These are phyloP conservation scores for Tortrix viridana DNA, from an alignment of 2,888 invertebrate genomes.

Conservation along the genomic window DNA sequence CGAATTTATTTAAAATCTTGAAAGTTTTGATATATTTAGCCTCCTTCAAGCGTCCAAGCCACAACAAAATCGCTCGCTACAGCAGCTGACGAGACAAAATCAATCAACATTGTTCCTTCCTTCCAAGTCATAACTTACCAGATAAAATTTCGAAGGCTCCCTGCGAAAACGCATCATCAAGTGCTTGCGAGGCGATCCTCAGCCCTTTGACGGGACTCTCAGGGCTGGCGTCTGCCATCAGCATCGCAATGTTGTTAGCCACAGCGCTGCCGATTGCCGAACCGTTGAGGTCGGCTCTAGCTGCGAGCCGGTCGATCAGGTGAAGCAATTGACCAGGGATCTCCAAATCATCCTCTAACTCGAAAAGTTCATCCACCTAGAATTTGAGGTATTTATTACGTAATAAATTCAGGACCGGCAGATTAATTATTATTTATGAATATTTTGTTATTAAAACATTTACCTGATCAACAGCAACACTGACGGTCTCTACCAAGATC, in stretches of 20 bases:
- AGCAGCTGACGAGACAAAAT: too few relatives aligned
- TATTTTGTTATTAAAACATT: not conserved
- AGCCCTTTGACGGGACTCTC: constrained; percentile 62
- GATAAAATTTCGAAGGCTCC: constrained; percentile 64
- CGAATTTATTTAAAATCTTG: too few relatives aligned
- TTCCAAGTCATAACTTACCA: constrained; percentile 52
- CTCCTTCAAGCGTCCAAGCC: too few relatives aligned
- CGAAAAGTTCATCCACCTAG: constrained; percentile 67
- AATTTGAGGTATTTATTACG: constrained; percentile 30
- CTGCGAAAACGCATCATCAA: constrained; percentile 58
- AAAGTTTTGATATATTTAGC: too few relatives aligned
- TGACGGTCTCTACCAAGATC: constrained; percentile 56
- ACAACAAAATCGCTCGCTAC: too few relatives aligned
- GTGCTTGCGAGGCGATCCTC: constrained; percentile 56
- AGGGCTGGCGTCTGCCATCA: constrained; percentile 64
- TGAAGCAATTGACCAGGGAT: constrained; percentile 67
- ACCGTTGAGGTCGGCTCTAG: constrained; percentile 60
- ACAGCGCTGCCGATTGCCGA: constrained; percentile 51
- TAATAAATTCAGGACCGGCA: too few relatives aligned
- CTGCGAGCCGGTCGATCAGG: constrained; percentile 65
- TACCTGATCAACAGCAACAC: constrained; percentile 63
- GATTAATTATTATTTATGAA: too few relatives aligned
- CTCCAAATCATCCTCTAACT: constrained; percentile 51
- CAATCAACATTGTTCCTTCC: too few relatives aligned
- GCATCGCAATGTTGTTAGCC: constrained; percentile 64